Conservation (phyloP, 2,797 vertebrate species). For the Mormyrops attenuatus region DNA sequence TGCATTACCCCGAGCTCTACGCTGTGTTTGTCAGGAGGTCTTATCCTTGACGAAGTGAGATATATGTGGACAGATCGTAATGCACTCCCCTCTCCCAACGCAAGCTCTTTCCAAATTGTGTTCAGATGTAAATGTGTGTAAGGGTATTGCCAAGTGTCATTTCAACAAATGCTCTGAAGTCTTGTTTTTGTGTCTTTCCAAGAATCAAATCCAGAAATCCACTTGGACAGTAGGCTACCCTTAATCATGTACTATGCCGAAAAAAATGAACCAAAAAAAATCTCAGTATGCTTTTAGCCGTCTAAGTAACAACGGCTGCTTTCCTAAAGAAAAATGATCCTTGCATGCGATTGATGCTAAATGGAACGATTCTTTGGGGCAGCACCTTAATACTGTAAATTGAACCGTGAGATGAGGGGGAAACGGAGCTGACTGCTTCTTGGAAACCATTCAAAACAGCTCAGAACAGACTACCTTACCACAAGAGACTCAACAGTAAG, state of each 20-base stretch:
- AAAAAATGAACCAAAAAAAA: slow-evolving; percentile 1
- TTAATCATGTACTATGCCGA: slow-evolving; percentile 52
- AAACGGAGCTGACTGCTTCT: slow-evolving; percentile 37
- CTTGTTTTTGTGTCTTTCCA: slow-evolving; percentile 49
- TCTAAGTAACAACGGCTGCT: slow-evolving; percentile 41
- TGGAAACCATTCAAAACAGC: slow-evolving; percentile 54
- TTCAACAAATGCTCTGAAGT: slow-evolving; percentile 55
- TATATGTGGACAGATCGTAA: slow-evolving; percentile 23
- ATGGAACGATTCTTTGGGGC: slow-evolving; percentile 50
- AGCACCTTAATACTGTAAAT: slow-evolving; percentile 57
- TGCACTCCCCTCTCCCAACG: slow-evolving; percentile 16
- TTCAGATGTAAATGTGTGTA: slow-evolving; percentile 59
- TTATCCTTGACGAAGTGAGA: slow-evolving; percentile 42
- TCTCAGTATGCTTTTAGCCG: slow-evolving; percentile 53
- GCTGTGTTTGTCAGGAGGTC: slow-evolving; percentile 55
- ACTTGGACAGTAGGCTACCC: slow-evolving; percentile 43
- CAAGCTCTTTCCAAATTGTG: slow-evolving; percentile 57
- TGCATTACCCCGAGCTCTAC: slow-evolving; percentile 14
- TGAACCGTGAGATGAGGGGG: slow-evolving; percentile 45
- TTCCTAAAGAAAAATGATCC: slow-evolving; percentile 48
- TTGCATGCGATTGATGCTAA: slow-evolving; percentile 58
- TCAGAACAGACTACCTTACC: slow-evolving; percentile 37
- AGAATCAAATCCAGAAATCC: slow-evolving; percentile 44
- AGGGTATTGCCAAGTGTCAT: slow-evolving; percentile 57
- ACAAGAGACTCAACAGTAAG: slow-evolving; percentile 30